Evolutionary conservation across 2,113 vertebrate genomes (phyloP).

Genomic region (Clarias gariepinus): DNA sequence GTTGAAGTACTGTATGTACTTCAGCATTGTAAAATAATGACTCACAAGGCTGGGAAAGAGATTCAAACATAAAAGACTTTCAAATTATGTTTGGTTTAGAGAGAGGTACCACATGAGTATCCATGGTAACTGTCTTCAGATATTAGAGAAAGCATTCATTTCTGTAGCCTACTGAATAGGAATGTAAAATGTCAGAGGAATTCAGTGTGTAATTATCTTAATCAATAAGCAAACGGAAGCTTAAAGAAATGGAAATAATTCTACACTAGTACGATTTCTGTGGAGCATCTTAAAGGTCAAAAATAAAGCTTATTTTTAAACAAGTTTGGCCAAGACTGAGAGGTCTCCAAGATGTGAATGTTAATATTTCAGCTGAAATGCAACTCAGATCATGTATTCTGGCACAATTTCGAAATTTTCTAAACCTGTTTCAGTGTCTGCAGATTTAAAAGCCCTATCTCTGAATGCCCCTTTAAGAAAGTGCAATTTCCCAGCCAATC

Average conservation of each 20-base stretch:
- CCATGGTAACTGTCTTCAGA: slow-evolving; percentile 59
- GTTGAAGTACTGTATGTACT: slow-evolving; percentile 9
- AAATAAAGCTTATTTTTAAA: too few species aligned
- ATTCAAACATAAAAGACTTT: slow-evolving; percentile 8
- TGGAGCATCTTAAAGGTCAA: background rate
- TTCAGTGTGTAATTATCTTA: slow-evolving; percentile 20
- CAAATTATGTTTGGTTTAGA: background rate
- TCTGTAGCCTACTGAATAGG: slow-evolving; percentile 36
- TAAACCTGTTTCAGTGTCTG: too few species aligned
- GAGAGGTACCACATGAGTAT: slow-evolving; percentile 60
- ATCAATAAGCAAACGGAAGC: slow-evolving; percentile 9
- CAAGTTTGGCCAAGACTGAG: too few species aligned
- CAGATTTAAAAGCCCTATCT: too few species aligned
- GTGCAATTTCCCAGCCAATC: too few species aligned
- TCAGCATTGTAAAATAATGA: background rate
- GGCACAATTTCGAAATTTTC: too few species aligned
- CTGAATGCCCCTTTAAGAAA: too few species aligned
- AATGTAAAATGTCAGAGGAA: slow-evolving; percentile 39
- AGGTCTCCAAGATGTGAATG: too few species aligned
- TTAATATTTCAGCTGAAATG: too few species aligned
- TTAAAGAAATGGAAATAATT: background rate
- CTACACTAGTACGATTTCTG: background rate
- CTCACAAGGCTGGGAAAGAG: background rate
- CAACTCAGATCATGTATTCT: too few species aligned
- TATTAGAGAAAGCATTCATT: slow-evolving; percentile 59